These are phyloP conservation scores for Taenioides sp. DNA, from an alignment of 2,797 vertebrate species.

Conservation along the genomic window DNA sequence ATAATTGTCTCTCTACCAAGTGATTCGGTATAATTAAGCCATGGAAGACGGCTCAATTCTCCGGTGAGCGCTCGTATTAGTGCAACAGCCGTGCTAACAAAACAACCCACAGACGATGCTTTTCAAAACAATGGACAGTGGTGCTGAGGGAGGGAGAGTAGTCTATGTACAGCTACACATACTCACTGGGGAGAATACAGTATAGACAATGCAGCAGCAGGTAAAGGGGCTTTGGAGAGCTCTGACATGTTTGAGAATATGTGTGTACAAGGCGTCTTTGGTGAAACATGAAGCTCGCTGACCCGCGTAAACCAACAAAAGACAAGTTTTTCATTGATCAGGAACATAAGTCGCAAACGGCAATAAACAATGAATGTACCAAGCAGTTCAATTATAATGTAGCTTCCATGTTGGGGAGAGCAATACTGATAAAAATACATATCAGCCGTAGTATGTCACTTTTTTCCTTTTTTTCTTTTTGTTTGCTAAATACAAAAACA, in stretches of 20 bases:
- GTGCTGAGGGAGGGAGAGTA: slow-evolving; percentile 55
- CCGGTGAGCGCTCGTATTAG: slow-evolving; percentile 58
- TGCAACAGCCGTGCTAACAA: slow-evolving; percentile 71
- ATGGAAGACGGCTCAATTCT: slow-evolving; percentile 70
- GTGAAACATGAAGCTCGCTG: slow-evolving; percentile 45
- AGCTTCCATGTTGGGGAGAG: too few relatives aligned
- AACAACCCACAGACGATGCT: slow-evolving; percentile 66
- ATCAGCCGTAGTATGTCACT: too few relatives aligned
- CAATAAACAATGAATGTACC: too few relatives aligned
- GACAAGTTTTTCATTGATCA: slow-evolving; percentile 41
- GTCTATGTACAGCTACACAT: slow-evolving; percentile 26
- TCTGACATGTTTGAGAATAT: slow-evolving; percentile 23
- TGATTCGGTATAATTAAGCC: slow-evolving; percentile 74
- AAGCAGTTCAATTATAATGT: too few relatives aligned
- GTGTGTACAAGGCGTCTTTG: slow-evolving; percentile 33
- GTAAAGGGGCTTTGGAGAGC: slow-evolving; percentile 59
- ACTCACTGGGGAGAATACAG: slow-evolving; percentile 60
- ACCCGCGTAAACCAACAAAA: slow-evolving; percentile 52
- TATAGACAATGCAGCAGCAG: slow-evolving; percentile 64
- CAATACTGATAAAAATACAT: too few relatives aligned
- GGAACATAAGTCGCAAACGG: slow-evolving; percentile 24
- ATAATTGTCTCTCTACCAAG: slow-evolving; percentile 72
- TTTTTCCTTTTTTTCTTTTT: too few relatives aligned
- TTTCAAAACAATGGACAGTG: slow-evolving; percentile 62
- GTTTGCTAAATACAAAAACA: too few relatives aligned